phyloP scores from a whole-genome alignment of 2,888 invertebrate genomes.

The Pyrochroa serraticornis region DNA sequence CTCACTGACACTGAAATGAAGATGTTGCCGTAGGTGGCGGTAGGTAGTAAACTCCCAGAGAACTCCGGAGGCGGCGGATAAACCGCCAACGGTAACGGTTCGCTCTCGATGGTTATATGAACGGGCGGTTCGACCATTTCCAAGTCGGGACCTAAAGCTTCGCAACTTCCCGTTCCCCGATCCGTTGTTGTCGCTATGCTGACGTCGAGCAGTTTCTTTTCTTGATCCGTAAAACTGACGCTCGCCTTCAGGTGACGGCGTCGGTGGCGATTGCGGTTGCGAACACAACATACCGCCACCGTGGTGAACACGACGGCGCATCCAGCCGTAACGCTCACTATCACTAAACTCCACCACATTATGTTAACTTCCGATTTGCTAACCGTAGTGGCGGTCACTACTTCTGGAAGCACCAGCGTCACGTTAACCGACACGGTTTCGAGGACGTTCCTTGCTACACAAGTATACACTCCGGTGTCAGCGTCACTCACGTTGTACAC shows the following conservation, averaged over 20 bases:
- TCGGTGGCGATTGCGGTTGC: constrained; percentile 61
- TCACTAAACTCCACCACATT: constrained; percentile 73
- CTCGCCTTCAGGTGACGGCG: constrained; percentile 77
- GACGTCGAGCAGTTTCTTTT: constrained; percentile 82
- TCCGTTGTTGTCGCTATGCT: constrained; percentile 75
- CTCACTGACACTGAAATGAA: constrained; percentile 83
- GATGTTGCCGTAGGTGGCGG: constrained; percentile 74
- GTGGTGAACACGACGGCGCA: constrained; percentile 66
- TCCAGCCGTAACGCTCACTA: constrained; percentile 72
- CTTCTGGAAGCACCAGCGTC: constrained; percentile 70
- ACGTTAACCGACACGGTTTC: constrained; percentile 68
- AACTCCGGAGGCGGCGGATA: constrained; percentile 66
- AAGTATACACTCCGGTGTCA: constrained; percentile 85
- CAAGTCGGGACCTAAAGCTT: constrained; percentile 64
- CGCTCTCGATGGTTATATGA: constrained; percentile 63
- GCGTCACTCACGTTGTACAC: constrained; percentile 81
- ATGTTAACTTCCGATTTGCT: constrained; percentile 75
- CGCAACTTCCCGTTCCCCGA: constrained; percentile 63
- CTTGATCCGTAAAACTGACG: constrained; percentile 85
- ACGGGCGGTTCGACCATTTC: constrained; percentile 60
- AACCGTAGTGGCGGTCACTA: constrained; percentile 78
- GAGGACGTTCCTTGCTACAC: constrained; percentile 74
- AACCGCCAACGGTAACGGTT: constrained; percentile 56
- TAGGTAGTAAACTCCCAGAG: constrained; percentile 57
- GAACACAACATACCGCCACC: constrained; percentile 64